phyloP scores from a whole-genome alignment of 2,113 vertebrate species.

The Scartelaos histophorus region DNA sequence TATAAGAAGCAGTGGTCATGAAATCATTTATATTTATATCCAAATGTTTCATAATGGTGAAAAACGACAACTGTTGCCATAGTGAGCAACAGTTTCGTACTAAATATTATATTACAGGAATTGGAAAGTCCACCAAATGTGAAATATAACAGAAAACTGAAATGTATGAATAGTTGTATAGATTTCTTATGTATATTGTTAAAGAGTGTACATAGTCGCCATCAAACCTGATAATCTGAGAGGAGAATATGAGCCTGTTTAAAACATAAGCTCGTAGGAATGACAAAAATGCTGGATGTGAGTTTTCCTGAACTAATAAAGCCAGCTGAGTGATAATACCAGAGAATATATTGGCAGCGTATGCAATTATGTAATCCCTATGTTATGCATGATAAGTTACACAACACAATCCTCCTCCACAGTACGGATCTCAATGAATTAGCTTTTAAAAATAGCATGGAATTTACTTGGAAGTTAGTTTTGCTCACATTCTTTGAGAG shows the following conservation, averaged over 20 bases:
- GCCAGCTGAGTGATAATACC: neutral
- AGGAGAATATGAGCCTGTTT: constrained; percentile 2
- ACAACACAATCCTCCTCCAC: neutral
- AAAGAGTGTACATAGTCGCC: neutral
- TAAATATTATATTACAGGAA: too few relatives aligned
- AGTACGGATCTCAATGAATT: neutral
- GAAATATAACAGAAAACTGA: too few relatives aligned
- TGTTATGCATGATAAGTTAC: constrained; percentile 1
- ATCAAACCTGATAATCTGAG: neutral
- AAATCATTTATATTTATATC: too few relatives aligned
- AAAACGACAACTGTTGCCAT: too few relatives aligned
- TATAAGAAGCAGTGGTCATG: too few relatives aligned
- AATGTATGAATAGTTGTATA: neutral
- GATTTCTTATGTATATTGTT: neutral
- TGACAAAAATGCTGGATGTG: constrained; percentile 2
- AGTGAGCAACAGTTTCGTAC: too few relatives aligned
- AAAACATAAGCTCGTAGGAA: constrained; percentile 1
- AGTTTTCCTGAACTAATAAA: neutral
- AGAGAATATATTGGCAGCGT: neutral
- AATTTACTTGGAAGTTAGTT: constrained; percentile 8
- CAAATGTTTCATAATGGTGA: too few relatives aligned
- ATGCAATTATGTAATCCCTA: neutral
- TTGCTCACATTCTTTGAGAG: neutral
- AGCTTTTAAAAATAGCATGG: neutral
- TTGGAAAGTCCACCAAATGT: too few relatives aligned